A percentile compares a stretch with the other conserved stretches of the same genome.
These are phyloP conservation scores for Dicerorhinus sumatrensis DNA, from an alignment of 2,113 vertebrate genomes.

Conservation along the genomic window DNA sequence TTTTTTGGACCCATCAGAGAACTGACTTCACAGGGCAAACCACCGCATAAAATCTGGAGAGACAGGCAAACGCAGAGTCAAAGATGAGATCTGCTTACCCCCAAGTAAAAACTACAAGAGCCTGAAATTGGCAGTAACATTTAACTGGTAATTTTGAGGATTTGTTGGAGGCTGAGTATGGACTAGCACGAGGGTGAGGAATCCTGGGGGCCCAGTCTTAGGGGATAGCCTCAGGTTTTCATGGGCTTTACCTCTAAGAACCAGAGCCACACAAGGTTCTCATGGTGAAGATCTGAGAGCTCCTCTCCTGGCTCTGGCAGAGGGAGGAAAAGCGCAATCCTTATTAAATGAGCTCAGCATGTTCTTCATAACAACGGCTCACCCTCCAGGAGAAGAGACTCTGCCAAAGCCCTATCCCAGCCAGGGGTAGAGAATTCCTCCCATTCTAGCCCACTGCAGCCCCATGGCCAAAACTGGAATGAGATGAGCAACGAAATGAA, in stretches of 20 bases:
- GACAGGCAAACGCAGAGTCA: neutral
- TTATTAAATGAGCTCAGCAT: neutral
- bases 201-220: no score
- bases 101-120: neutral
- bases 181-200: neutral
- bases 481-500: neutral
- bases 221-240: neutral
- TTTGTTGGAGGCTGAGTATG: neutral
- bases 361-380: neutral
- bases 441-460: neutral
- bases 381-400: neutral
- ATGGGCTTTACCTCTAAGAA: neutral
- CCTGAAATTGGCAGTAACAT: neutral
- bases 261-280: neutral
- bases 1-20: neutral
- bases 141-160: neutral
- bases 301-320: neutral
- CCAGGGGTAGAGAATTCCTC: rapidly evolving
- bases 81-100: neutral
- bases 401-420: neutral
- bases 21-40: neutral
- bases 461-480: neutral
- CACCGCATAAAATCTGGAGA: neutral
- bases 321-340: rapidly evolving
- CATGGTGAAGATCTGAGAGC: neutral